Conservation (phyloP, 2,797 vertebrate species). For the Halcyon smyrnensis region DNA sequence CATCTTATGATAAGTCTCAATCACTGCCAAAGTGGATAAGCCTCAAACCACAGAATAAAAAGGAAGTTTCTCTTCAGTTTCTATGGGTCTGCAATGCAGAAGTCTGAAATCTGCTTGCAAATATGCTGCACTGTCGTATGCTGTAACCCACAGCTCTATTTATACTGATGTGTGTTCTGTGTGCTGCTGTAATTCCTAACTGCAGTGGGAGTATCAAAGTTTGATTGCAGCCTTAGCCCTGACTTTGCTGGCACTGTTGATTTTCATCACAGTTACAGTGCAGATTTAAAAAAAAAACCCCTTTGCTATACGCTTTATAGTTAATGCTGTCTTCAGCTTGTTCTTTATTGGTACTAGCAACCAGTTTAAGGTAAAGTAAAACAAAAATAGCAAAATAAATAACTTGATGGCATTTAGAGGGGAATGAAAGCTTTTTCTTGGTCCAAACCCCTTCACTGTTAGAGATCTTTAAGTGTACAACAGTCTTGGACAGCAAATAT, state of each 20-base stretch:
- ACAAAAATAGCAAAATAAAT: conserved; percentile 69
- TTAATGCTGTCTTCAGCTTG: not conserved
- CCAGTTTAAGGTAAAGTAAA: conserved; percentile 47
- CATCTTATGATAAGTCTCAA: conserved; percentile 10
- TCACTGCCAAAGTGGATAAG: conserved; percentile 29
- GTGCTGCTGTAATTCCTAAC: not conserved
- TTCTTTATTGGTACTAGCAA: conserved; percentile 37
- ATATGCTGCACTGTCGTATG: not conserved
- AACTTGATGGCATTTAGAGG: conserved; percentile 25
- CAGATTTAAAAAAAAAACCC: not conserved
- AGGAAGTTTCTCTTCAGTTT: not conserved
- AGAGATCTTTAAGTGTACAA: not conserved
- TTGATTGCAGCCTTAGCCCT: not conserved
- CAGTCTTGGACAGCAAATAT: conserved; percentile 47
- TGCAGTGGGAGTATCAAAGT: not conserved
- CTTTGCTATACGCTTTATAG: not conserved
- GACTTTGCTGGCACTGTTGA: conserved; percentile 7
- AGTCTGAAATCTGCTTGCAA: conserved; percentile 17
- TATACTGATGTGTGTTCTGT: not conserved
- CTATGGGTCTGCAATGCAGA: conserved; percentile 32
- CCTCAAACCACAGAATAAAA: not conserved
- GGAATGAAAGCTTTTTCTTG: conserved; percentile 44
- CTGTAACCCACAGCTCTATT: not conserved
- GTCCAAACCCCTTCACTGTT: conserved; percentile 18
- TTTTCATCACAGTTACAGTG: not conserved